These are phyloP conservation scores for Drosophila kokeensis DNA, from an alignment of 2,888 invertebrate genomes.

Conservation along the genomic window DNA sequence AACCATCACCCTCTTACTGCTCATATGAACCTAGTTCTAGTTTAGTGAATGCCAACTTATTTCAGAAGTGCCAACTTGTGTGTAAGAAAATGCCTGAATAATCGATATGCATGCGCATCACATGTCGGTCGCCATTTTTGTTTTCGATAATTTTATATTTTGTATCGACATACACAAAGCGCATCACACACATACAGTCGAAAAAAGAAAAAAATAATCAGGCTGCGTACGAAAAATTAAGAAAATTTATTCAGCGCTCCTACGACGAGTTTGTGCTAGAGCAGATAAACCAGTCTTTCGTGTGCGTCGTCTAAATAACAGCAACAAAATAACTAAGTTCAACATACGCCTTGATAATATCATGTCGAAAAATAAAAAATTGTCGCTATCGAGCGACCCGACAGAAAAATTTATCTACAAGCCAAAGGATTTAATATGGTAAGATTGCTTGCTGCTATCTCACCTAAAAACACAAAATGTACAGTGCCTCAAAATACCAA, in stretches of 20 bases:
- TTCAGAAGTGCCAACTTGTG: constrained; percentile 15
- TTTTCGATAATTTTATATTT: constrained; percentile 56
- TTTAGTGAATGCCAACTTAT: not conserved
- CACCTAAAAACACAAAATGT: not conserved
- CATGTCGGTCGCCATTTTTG: constrained; percentile 76
- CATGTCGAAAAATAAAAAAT: constrained; percentile 83
- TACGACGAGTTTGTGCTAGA: constrained; percentile 42
- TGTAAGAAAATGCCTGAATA: constrained; percentile 29
- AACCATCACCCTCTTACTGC: not conserved
- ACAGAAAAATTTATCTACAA: constrained; percentile 82
- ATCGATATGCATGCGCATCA: constrained; percentile 55
- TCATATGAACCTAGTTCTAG: too few relatives aligned
- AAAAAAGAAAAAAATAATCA: constrained; percentile 59
- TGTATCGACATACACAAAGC: constrained; percentile 61
- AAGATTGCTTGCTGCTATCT: constrained; percentile 46
- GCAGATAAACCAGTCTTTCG: constrained; percentile 25
- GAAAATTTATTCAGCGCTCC: constrained; percentile 49
- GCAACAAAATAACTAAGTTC: constrained; percentile 83
- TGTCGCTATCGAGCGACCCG: constrained; percentile 80
- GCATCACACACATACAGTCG: constrained; percentile 71
- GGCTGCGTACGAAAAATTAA: constrained; percentile 57
- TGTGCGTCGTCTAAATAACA: constrained; percentile 48
- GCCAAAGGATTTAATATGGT: constrained; percentile 84
- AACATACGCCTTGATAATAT: constrained; percentile 82
- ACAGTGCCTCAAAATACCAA: constrained; percentile 14